A percentile compares a stretch with the other conserved stretches of the same genome.
Conservation (phyloP, 2,797 vertebrate species). For the Artibeus jamaicensis region DNA sequence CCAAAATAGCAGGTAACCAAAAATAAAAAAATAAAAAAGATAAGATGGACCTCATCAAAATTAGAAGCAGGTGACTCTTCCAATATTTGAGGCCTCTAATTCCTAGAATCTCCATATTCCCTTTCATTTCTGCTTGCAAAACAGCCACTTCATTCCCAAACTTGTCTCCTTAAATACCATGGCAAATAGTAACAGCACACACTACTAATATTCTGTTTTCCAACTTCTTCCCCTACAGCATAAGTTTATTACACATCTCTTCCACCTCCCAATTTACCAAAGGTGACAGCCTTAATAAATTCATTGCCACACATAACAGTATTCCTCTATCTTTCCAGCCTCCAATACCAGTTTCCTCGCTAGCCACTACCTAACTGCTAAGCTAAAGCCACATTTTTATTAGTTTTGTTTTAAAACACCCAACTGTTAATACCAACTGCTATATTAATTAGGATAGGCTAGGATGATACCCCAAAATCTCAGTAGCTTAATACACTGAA, state of each 20-base stretch:
- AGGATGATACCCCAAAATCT: background rate
- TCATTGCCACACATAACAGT: background rate
- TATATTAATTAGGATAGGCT: background rate
- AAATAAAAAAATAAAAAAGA: background rate
- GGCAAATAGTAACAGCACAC: background rate
- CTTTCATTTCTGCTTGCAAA: background rate
- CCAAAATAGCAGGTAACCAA: background rate
- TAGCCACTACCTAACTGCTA: background rate
- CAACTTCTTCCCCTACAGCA: background rate
- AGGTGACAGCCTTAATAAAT: background rate
- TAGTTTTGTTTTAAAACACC: background rate
- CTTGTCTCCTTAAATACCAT: background rate
- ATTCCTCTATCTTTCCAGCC: background rate
- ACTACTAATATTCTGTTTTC: background rate
- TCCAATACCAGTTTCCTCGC: background rate
- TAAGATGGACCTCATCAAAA: background rate
- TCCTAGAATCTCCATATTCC: background rate
- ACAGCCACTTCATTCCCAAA: background rate
- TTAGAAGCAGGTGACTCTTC: background rate
- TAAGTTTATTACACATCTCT: background rate
- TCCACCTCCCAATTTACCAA: background rate
- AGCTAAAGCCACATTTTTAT: background rate
- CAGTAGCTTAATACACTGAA: background rate
- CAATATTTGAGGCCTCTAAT: background rate
- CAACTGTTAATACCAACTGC: background rate